Percentiles rank a stretch among this genome's conserved stretches.
Evolutionary conservation across 2,888 invertebrate genomes (phyloP).

Genomic region (Parelbella ahira): DNA sequence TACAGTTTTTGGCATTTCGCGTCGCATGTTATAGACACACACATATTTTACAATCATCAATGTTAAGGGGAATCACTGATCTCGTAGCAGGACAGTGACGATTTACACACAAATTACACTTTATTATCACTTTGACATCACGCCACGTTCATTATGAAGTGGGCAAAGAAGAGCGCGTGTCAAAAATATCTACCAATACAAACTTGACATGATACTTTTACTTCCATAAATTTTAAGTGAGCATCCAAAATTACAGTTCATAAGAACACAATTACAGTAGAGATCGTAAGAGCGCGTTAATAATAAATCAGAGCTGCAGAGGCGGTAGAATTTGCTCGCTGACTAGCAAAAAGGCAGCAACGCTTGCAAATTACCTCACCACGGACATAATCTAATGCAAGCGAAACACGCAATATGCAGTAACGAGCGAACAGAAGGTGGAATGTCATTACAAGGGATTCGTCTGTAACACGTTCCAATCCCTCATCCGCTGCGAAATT

Average conservation of each 20-base stretch:
- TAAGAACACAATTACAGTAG: neutral
- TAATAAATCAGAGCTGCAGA: conserved; percentile 3
- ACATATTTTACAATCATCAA: no score
- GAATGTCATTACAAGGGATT: conserved; percentile 21
- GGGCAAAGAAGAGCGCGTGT: no score
- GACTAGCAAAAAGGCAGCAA: conserved; percentile 28
- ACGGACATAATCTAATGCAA: conserved; percentile 34
- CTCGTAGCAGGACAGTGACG: no score
- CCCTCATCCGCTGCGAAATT: conserved; percentile 32
- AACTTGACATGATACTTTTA: no score
- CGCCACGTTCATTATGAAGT: no score
- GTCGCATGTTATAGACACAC: no score
- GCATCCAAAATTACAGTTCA: neutral
- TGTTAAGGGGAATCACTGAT: no score
- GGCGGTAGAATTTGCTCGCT: conserved; percentile 11
- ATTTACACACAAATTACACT: no score
- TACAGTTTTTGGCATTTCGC: no score
- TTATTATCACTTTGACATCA: no score
- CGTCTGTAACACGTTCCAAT: conserved; percentile 20
- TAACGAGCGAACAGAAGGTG: conserved; percentile 29
- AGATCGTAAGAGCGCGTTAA: conserved; percentile 6
- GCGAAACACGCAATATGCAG: conserved; percentile 38
- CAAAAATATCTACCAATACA: no score
- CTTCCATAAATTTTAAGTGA: neutral
- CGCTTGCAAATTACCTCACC: conserved; percentile 29